A percentile compares a stretch with the other conserved stretches of the same genome.
Evolutionary conservation across 2,113 vertebrate species (phyloP).

Genomic region (Calidris pygmaea): DNA sequence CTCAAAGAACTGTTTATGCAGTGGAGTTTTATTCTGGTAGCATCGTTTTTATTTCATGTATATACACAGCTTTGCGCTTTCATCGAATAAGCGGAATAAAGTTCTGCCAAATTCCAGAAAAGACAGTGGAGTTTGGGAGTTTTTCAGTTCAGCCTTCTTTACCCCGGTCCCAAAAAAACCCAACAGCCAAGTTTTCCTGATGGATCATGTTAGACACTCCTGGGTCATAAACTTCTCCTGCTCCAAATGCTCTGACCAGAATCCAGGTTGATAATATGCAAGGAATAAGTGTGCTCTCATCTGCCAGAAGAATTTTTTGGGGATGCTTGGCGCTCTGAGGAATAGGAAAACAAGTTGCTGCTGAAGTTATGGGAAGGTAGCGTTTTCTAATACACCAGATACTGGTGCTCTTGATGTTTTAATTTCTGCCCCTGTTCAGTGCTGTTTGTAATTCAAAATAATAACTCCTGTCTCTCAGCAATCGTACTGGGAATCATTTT

Average conservation of each 20-base stretch:
- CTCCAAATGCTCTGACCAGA: background rate
- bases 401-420: background rate
- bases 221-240: background rate
- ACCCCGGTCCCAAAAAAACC: background rate
- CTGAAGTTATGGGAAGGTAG: fast-evolving
- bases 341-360: background rate
- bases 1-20: background rate
- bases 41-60: background rate
- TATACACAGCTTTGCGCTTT: background rate
- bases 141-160: background rate
- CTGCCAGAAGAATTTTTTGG: fast-evolving
- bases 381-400: background rate
- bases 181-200: background rate
- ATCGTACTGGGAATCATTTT: background rate
- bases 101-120: background rate
- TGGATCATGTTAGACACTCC: background rate
- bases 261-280: background rate
- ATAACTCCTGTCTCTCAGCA: background rate
- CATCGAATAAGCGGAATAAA: background rate
- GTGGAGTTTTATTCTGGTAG: background rate
- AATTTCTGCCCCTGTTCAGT: background rate
- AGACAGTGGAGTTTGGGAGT: background rate
- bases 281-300: background rate
- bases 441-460: background rate
- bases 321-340: background rate